phyloP scores from a whole-genome alignment of 2,797 vertebrate species.

The Garrulus glandarius region DNA sequence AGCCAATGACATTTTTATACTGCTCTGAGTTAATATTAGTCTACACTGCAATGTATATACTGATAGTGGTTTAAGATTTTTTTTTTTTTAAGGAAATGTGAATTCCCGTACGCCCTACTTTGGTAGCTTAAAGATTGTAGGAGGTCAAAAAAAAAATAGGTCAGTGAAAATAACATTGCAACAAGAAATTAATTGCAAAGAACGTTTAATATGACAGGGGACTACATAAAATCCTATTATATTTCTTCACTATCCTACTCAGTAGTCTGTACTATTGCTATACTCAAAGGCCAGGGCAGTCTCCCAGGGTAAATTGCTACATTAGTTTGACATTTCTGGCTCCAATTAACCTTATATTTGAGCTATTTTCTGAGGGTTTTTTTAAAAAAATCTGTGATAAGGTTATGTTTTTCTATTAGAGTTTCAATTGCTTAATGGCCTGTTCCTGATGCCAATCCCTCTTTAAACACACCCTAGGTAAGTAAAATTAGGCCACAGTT shows the following conservation, averaged over 20 bases:
- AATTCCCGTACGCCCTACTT: constrained; percentile 70
- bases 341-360: constrained; percentile 90
- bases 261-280: constrained; percentile 73
- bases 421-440: constrained; percentile 65
- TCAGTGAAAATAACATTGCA: constrained; percentile 79
- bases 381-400: constrained; percentile 69
- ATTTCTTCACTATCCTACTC: constrained; percentile 72
- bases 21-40: background rate
- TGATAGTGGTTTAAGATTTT: background rate
- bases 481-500: background rate
- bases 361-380: constrained; percentile 77
- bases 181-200: constrained; percentile 82
- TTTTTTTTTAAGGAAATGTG: constrained; percentile 17
- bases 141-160: constrained; percentile 80
- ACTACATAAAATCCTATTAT: constrained; percentile 81
- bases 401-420: constrained; percentile 71
- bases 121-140: constrained; percentile 73
- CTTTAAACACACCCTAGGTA: constrained; percentile 11
- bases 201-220: constrained; percentile 81
- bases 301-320: constrained; percentile 84
- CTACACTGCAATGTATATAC: background rate
- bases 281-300: constrained; percentile 82
- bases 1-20: constrained; percentile 2
- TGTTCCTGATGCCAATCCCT: constrained; percentile 38
- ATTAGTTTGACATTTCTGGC: constrained; percentile 88